Base-by-base conservation (phyloP, 2,888 invertebrate species). In the Leucoma salicis region DNA sequence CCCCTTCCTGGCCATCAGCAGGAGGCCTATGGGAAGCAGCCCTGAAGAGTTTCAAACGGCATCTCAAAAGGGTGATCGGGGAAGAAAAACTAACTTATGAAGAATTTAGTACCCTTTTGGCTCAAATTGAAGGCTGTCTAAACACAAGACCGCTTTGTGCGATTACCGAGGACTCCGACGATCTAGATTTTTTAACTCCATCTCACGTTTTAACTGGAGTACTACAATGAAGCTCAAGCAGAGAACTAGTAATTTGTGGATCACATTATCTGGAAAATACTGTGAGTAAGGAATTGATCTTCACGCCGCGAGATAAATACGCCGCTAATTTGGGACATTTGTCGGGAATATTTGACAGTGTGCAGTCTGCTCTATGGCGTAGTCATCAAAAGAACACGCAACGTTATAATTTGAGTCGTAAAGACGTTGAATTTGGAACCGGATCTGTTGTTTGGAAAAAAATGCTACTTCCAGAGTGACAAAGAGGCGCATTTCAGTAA, bases 161-260 rank as follows among this genome's bases (percentile, higher is more conserved):
- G n/a, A n/a, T n/a, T n/a, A n/a, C n/a, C n/a, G n/a, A n/a, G n/a
- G n/a, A n/a, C n/a, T n/a, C n/a, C n/a, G n/a, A n/a, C n/a, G n/a
- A n/a, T n/a, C n/a, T n/a, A n/a, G n/a, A n/a, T n/a, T n/a, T n/a
- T n/a, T n/a, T n/a, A n/a, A n/a, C n/a, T n/a, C n/a, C n/a, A n/a
- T n/a, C n/a, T n/a, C n/a, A n/a, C n/a, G n/a, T n/a, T n/a, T n/a
- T n/a, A n/a, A n/a, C n/a, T n/a, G n/a, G n/a, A n/a, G n/a, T n/a
- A n/a, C n/a, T n/a, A n/a, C n/a, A n/a, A n/a, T n/a, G n/a, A n/a
- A n/a, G n/a, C n/a, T n/a, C n/a, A n/a, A n/a, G 25, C 6, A 6
- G 35, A 1, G 35, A 35, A 15, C 14, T 35, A 27, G 27, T 35
- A 1, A 27, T 1, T 15, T 35, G 35, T 25, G 35, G 35, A n/a